Percentiles rank a stretch among this genome's conserved stretches.
Conservation (phyloP, 2,113 vertebrate genomes). For the Saimiri boliviensis region DNA sequence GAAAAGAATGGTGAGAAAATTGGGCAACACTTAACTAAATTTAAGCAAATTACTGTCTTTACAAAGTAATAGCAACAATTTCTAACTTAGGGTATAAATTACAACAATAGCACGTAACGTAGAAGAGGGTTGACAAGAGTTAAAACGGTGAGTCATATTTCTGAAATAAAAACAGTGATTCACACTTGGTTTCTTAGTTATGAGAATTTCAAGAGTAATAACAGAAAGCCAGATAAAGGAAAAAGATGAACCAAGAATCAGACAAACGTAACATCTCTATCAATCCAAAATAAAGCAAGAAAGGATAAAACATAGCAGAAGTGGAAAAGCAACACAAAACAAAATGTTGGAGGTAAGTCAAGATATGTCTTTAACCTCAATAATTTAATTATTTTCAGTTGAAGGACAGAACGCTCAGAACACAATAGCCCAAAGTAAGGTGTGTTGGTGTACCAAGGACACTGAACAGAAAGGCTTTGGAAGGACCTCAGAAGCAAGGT, state of each 20-base stretch:
- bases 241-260: background rate
- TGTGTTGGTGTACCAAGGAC: background rate
- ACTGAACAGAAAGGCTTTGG: background rate
- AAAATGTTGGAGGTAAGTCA: background rate
- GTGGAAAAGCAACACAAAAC: background rate
- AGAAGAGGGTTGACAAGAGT: background rate
- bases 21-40: slow-evolving; percentile 1
- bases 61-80: background rate
- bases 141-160: background rate
- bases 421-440: background rate
- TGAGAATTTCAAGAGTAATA: background rate
- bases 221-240: background rate
- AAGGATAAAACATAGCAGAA: background rate
- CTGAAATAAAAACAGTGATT: background rate
- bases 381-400: background rate
- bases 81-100: background rate
- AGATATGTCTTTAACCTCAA: background rate
- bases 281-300: background rate
- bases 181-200: background rate
- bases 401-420: background rate
- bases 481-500: background rate
- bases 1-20: background rate
- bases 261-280: background rate
- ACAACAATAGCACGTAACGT: background rate
- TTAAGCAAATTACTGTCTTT: background rate